phyloP scores from a whole-genome alignment of 2,888 invertebrate genomes.

The Euplexia lucipara region DNA sequence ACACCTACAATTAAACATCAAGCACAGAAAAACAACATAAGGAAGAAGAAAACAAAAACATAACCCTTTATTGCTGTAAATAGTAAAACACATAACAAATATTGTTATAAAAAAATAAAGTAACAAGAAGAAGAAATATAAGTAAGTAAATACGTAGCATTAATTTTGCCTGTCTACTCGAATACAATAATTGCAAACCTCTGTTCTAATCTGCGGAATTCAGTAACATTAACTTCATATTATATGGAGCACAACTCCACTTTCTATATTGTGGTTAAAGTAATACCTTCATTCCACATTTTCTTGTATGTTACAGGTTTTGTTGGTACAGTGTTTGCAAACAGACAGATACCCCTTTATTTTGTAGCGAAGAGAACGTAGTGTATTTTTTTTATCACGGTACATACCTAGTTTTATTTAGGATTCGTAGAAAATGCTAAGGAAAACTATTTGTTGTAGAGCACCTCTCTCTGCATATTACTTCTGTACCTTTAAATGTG shows the following conservation, averaged over 20 bases:
- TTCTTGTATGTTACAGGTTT: constrained; percentile 52
- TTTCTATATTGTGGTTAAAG: constrained; percentile 45
- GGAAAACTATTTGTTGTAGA: constrained; percentile 36
- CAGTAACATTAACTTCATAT: constrained; percentile 57
- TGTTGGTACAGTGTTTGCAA: constrained; percentile 48
- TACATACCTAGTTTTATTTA: constrained; percentile 28
- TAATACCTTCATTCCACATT: constrained; percentile 57
- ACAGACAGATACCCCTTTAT: constrained; percentile 52
- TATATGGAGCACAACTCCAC: constrained; percentile 38
- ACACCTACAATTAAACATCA: neutral
- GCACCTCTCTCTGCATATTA: constrained; percentile 15
- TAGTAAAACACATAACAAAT: no score
- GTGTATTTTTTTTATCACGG: constrained; percentile 44
- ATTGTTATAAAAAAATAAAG: no score
- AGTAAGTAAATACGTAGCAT: constrained; percentile 22
- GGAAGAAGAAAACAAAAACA: no score
- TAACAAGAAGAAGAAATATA: constrained; percentile 9
- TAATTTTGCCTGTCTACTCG: constrained; percentile 28
- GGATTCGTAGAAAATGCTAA: constrained; percentile 15
- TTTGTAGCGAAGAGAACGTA: constrained; percentile 41
- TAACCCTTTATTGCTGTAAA: no score
- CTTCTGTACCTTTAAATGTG: neutral
- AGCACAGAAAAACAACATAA: constrained; percentile 5
- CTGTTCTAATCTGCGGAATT: constrained; percentile 51
- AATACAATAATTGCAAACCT: constrained; percentile 49